A percentile compares a stretch with the other conserved stretches of the same genome.
Conservation (phyloP, 2,113 vertebrate genomes). For the Salvelinus fontinalis region DNA sequence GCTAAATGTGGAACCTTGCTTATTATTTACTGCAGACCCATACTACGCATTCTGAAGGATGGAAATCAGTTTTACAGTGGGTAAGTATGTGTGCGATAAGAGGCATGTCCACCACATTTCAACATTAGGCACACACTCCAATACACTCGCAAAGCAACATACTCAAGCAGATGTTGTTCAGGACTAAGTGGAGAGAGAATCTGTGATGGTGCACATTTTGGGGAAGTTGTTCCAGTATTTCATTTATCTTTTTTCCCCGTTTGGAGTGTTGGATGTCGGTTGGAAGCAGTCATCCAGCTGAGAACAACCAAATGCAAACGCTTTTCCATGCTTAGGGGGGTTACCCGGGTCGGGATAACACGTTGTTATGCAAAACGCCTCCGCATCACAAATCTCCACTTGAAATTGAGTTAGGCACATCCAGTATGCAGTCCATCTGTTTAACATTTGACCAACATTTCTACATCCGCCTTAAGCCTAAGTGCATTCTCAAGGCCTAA, state of each 20-base stretch:
- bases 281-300: not conserved
- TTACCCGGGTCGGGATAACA: slow-evolving; percentile 1
- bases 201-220: not conserved
- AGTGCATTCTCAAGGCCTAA: slow-evolving; percentile 32
- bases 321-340: slow-evolving; percentile 12
- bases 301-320: not conserved
- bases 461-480: too few relatives aligned
- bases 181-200: slow-evolving; percentile 4
- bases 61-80: not conserved
- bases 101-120: slow-evolving; percentile 1
- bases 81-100: not conserved
- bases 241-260: too few relatives aligned
- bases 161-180: slow-evolving; percentile 26
- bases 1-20: not conserved
- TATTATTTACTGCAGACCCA: not conserved
- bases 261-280: not conserved
- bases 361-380: slow-evolving; percentile 11
- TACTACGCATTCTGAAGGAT: not conserved
- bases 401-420: slow-evolving; percentile 5
- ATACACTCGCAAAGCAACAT: slow-evolving; percentile 28
- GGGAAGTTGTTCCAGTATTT: not conserved
- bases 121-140: not conserved
- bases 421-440: not conserved
- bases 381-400: not conserved
- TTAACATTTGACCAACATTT: not conserved